A percentile compares a stretch with the other conserved stretches of the same genome.
Evolutionary conservation across 2,113 vertebrate species (phyloP).

Genomic region (Pelecanus crispus): DNA sequence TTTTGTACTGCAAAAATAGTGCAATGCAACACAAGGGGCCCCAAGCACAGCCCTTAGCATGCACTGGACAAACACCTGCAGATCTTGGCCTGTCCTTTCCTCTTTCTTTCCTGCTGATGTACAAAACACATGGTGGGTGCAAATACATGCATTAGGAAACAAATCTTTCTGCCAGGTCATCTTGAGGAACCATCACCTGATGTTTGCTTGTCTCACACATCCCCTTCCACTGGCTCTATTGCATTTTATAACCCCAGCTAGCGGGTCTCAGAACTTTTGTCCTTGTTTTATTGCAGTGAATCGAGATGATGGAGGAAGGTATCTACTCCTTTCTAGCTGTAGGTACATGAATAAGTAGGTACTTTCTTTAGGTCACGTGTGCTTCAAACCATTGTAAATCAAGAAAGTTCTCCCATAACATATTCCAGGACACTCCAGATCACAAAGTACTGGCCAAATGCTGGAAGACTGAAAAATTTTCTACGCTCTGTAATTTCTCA

Average conservation of each 20-base stretch:
- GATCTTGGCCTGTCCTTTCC: background rate
- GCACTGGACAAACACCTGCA: background rate
- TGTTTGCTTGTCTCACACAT: background rate
- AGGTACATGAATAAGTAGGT: background rate
- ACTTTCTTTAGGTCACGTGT: background rate
- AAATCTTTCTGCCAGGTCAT: background rate
- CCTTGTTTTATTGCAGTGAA: background rate
- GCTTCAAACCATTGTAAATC: background rate
- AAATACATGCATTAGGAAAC: background rate
- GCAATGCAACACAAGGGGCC: background rate
- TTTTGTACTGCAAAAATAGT: background rate
- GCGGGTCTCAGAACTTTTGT: background rate
- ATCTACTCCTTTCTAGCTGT: background rate
- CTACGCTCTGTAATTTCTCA: background rate
- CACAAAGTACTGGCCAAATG: background rate
- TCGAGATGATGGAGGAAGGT: background rate
- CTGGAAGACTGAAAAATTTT: background rate
- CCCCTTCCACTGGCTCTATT: background rate
- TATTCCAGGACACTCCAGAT: background rate
- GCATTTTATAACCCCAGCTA: background rate
- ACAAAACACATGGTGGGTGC: background rate
- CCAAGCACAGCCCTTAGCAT: background rate
- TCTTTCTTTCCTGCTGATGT: background rate
- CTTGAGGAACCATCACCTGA: background rate
- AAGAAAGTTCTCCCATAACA: background rate